These are phyloP conservation scores for Campoletis sonorensis DNA, from an alignment of 1,140 invertebrate species.

Conservation along the genomic window DNA sequence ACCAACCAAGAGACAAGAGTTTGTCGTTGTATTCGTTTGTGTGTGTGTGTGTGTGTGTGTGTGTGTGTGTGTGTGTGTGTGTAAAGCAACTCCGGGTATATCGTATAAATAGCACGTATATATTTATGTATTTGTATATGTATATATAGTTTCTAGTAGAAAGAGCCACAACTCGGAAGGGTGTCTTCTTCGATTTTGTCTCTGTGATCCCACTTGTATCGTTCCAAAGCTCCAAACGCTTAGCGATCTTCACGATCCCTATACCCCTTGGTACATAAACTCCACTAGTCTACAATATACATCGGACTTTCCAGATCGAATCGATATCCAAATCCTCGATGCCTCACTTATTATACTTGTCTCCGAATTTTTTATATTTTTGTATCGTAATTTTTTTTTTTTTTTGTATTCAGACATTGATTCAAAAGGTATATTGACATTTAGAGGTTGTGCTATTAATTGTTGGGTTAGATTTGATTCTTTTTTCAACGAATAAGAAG, in stretches of 20 bases:
- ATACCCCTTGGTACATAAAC: background rate
- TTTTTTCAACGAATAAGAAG: too few species aligned
- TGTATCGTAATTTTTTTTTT: background rate
- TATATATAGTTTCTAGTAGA: background rate
- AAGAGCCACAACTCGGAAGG: background rate
- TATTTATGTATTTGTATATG: background rate
- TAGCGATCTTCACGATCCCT: background rate
- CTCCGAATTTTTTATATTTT: background rate
- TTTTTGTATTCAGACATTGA: background rate
- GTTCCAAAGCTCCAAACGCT: constrained; percentile 12
- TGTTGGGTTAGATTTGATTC: too few species aligned
- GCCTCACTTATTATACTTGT: too few species aligned
- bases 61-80: background rate
- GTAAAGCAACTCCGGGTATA: background rate
- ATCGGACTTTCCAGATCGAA: background rate
- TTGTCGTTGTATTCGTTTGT: background rate
- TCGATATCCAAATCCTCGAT: background rate
- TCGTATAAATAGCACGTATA: background rate
- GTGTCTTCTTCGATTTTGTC: constrained; percentile 19
- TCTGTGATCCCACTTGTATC: constrained; percentile 8
- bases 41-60: background rate
- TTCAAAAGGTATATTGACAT: too few species aligned
- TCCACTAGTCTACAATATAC: background rate
- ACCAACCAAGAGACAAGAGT: background rate
- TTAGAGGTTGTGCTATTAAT: too few species aligned